phyloP scores from a whole-genome alignment of 2,797 vertebrate species.

The Sebastes aleutianus region DNA sequence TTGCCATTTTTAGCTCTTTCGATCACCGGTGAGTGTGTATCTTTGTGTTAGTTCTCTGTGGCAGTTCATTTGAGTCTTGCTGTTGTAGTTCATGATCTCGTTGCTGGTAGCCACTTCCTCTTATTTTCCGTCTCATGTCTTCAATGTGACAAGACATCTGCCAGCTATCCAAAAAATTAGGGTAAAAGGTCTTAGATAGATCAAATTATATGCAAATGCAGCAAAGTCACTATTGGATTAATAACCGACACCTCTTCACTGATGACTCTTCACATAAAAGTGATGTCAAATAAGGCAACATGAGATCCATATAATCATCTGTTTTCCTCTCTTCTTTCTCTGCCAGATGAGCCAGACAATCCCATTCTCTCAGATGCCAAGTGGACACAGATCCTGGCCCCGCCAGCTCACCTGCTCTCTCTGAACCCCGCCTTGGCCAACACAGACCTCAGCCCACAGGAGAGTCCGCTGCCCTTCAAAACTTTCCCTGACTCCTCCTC shows the following conservation, averaged over 20 bases:
- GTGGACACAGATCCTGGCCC: slow-evolving; percentile 96
- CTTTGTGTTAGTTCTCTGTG: slow-evolving; percentile 23
- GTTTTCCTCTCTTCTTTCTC: slow-evolving; percentile 37
- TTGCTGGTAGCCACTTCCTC: not conserved
- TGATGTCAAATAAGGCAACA: not conserved
- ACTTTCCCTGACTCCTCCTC: slow-evolving; percentile 80
- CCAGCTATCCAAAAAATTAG: not conserved
- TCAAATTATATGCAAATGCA: not conserved
- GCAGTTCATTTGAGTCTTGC: slow-evolving; percentile 9
- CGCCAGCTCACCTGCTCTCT: slow-evolving; percentile 83
- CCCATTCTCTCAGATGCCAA: slow-evolving; percentile 90
- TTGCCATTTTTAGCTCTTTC: slow-evolving; percentile 54
- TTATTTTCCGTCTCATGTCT: slow-evolving; percentile 3
- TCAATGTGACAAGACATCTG: not conserved
- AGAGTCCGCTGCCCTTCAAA: slow-evolving; percentile 87
- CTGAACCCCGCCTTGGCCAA: slow-evolving; percentile 86
- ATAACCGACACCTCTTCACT: not conserved
- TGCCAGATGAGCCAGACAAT: slow-evolving; percentile 90
- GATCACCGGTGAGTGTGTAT: slow-evolving; percentile 45
- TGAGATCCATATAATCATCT: slow-evolving; percentile 16
- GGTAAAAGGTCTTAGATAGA: not conserved
- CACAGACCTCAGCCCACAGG: slow-evolving; percentile 82
- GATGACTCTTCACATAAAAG: not conserved
- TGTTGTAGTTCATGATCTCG: slow-evolving; percentile 4
- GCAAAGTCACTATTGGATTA: not conserved